Evolutionary conservation across 1,140 invertebrate species (phyloP).

Genomic region (Drosophila funebris): DNA sequence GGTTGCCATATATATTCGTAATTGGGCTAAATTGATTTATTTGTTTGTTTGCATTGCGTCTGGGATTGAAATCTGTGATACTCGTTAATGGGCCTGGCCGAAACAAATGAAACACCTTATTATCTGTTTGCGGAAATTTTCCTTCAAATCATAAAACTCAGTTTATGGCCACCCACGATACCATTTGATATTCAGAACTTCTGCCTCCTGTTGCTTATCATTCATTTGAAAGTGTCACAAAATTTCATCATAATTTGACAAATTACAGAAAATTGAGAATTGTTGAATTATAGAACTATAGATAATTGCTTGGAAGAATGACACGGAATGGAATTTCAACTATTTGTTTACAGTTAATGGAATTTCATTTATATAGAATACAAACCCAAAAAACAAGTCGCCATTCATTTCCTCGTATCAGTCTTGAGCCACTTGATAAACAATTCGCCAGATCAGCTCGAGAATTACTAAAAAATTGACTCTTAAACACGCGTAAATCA

Average conservation of each 20-base stretch:
- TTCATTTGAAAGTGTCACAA: constrained; percentile 13
- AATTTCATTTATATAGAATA: constrained; percentile 31
- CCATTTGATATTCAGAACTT: background rate
- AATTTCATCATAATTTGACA: constrained; percentile 48
- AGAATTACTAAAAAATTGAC: constrained; percentile 21
- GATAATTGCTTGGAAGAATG: constrained; percentile 1
- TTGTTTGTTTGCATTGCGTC: constrained; percentile 57
- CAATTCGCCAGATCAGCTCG: constrained; percentile 9
- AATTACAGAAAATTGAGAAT: constrained; percentile 29
- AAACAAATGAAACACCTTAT: constrained; percentile 40
- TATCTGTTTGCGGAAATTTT: constrained; percentile 66
- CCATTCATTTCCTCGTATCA: constrained; percentile 76
- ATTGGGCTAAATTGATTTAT: constrained; percentile 50
- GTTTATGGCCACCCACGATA: constrained; percentile 48
- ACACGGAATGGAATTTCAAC: constrained; percentile 51
- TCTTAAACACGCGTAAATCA: constrained; percentile 4
- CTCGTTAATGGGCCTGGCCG: constrained; percentile 35
- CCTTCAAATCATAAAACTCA: constrained; percentile 55
- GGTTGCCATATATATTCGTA: background rate
- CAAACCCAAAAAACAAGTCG: constrained; percentile 72
- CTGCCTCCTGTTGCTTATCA: constrained; percentile 28
- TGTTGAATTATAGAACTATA: too few relatives aligned
- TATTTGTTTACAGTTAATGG: constrained; percentile 45
- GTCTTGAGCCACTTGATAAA: constrained; percentile 6
- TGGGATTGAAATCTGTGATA: constrained; percentile 46